Percentiles rank a stretch among this genome's conserved stretches.
Evolutionary conservation across 2,797 vertebrate species (phyloP).

Genomic region (Pelobates cultripes): DNA sequence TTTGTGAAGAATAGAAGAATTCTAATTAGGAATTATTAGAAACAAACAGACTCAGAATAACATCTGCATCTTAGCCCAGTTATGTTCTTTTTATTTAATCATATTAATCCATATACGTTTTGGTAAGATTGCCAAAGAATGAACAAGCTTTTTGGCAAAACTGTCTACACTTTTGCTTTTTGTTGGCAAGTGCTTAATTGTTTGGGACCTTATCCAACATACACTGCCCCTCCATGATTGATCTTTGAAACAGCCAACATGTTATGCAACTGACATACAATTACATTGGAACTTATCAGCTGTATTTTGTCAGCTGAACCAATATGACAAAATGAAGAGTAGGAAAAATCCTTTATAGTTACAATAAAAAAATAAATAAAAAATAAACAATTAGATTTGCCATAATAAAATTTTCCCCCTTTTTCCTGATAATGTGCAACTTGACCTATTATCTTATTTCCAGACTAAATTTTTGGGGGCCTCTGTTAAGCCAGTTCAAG

Average conservation of each 20-base stretch:
- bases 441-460: conserved; percentile 52
- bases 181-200: conserved; percentile 66
- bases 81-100: conserved; percentile 52
- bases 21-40: not conserved
- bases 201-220: conserved; percentile 63
- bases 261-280: conserved; percentile 62
- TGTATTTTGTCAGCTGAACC: conserved; percentile 67
- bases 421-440: not conserved
- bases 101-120: conserved; percentile 59
- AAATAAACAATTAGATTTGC: not conserved
- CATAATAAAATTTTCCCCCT: not conserved
- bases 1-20: too few species aligned
- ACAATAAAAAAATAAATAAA: conserved; percentile 2
- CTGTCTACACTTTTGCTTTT: conserved; percentile 56
- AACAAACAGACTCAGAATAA: conserved; percentile 56
- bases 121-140: conserved; percentile 61
- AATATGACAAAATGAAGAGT: conserved; percentile 59
- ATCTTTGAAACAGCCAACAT: conserved; percentile 61
- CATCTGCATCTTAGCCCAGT: conserved; percentile 43
- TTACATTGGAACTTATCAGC: conserved; percentile 64
- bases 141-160: conserved; percentile 60
- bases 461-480: conserved; percentile 67
- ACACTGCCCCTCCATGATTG: conserved; percentile 66
- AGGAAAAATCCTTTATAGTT: not conserved
- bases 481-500: conserved; percentile 75